phyloP scores from a whole-genome alignment of 2,888 invertebrate genomes.

The Augiades crinisus region DNA sequence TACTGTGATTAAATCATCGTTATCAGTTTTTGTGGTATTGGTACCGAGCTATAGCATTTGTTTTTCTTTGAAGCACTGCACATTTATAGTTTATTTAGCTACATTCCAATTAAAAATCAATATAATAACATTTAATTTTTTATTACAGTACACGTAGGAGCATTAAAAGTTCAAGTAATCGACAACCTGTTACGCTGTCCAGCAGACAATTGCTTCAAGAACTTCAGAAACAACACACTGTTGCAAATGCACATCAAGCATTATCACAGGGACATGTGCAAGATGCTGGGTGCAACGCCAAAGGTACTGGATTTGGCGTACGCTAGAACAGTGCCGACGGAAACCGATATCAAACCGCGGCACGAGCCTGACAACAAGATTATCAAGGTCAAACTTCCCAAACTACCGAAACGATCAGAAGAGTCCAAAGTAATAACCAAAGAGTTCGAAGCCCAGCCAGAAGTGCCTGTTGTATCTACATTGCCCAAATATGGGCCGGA shows the following conservation, averaged over 20 bases:
- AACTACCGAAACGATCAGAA: constrained; percentile 49
- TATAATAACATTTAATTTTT: not conserved
- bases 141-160: constrained; percentile 79
- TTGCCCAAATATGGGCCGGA: constrained; percentile 30
- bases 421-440: not conserved
- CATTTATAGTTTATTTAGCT: too few relatives aligned
- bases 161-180: constrained; percentile 84
- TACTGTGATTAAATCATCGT: too few relatives aligned
- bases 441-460: not conserved
- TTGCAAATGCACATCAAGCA: constrained; percentile 97
- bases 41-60: too few relatives aligned
- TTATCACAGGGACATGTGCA: constrained; percentile 91
- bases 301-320: constrained; percentile 93
- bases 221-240: constrained; percentile 94
- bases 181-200: constrained; percentile 87
- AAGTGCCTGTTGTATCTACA: not conserved
- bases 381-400: constrained; percentile 61
- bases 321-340: constrained; percentile 82
- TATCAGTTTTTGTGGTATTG: too few relatives aligned
- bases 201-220: constrained; percentile 91
- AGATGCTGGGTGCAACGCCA: constrained; percentile 88
- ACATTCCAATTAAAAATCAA: too few relatives aligned
- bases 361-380: constrained; percentile 45
- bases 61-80: too few relatives aligned
- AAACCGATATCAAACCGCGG: constrained; percentile 32